Evolutionary conservation across 2,888 invertebrate genomes (phyloP).

Genomic region (Mantis religiosa): DNA sequence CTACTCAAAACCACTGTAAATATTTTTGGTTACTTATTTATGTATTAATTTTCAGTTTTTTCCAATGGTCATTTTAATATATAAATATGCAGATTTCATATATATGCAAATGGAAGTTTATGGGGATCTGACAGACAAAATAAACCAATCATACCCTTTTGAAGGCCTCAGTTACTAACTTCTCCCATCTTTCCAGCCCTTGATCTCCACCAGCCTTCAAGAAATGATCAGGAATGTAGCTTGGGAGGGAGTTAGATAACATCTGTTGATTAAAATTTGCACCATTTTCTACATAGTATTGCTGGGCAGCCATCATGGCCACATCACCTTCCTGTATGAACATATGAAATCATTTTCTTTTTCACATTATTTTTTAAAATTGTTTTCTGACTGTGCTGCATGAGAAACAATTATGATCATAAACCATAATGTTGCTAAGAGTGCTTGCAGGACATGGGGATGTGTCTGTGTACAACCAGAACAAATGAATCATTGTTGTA

Average conservation of each 20-base stretch:
- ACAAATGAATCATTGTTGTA: too few relatives aligned
- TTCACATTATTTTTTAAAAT: too few relatives aligned
- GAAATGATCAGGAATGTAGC: slow-evolving; percentile 77
- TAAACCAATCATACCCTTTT: slow-evolving; percentile 45
- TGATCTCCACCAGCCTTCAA: slow-evolving; percentile 55
- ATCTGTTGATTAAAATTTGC: slow-evolving; percentile 61
- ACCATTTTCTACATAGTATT: slow-evolving; percentile 83
- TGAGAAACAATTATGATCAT: too few relatives aligned
- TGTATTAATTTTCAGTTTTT: too few relatives aligned
- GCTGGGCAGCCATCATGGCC: slow-evolving; percentile 83
- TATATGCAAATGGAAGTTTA: background rate
- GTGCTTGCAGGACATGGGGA: too few relatives aligned
- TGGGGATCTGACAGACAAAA: background rate
- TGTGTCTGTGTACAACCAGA: too few relatives aligned
- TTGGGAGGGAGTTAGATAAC: slow-evolving; percentile 65
- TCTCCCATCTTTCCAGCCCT: slow-evolving; percentile 66
- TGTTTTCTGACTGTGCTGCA: too few relatives aligned
- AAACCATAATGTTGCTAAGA: too few relatives aligned
- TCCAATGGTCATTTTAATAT: too few relatives aligned
- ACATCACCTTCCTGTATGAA: slow-evolving; percentile 67
- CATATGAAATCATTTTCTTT: background rate
- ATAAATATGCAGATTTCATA: too few relatives aligned
- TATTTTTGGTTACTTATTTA: too few relatives aligned
- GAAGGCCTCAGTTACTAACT: slow-evolving; percentile 67
- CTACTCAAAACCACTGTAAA: too few relatives aligned